These are phyloP conservation scores for Baronia brevicornis DNA, from an alignment of 2,888 invertebrate species.

Conservation along the genomic window DNA sequence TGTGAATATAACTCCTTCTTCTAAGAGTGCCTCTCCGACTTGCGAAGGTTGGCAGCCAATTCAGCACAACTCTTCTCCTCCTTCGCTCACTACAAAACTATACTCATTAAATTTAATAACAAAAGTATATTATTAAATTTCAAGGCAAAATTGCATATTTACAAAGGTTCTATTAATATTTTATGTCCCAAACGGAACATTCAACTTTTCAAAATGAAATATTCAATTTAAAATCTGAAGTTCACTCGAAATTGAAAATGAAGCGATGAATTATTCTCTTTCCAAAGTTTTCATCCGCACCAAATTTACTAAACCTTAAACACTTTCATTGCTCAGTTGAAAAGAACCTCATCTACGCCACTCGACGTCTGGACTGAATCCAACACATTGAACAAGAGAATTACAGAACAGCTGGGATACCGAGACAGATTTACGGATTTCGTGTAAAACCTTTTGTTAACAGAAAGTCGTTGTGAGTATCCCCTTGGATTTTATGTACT, in stretches of 20 bases:
- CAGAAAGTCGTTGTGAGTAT: constrained; percentile 5
- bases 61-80: too few relatives aligned
- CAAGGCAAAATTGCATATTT: too few relatives aligned
- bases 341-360: too few relatives aligned
- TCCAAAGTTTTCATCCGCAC: constrained; percentile 1
- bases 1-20: too few relatives aligned
- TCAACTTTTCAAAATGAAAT: not conserved
- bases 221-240: constrained; percentile 4
- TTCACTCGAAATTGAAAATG: constrained; percentile 1
- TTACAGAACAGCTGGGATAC: constrained; percentile 2
- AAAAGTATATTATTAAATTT: constrained; percentile 8
- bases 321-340: too few relatives aligned
- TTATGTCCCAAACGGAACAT: too few relatives aligned
- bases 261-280: constrained; percentile 4
- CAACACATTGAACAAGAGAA: constrained; percentile 1
- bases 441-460: constrained; percentile 4
- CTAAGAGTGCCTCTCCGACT: too few relatives aligned
- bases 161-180: too few relatives aligned
- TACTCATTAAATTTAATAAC: constrained; percentile 8
- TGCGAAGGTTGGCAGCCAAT: too few relatives aligned
- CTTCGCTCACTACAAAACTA: too few relatives aligned
- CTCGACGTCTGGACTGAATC: not conserved
- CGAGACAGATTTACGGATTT: constrained; percentile 12
- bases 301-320: constrained; percentile 2
- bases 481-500: constrained; percentile 7